Conservation (phyloP, 1,140 invertebrate genomes). For the Lethocerus indicus region DNA sequence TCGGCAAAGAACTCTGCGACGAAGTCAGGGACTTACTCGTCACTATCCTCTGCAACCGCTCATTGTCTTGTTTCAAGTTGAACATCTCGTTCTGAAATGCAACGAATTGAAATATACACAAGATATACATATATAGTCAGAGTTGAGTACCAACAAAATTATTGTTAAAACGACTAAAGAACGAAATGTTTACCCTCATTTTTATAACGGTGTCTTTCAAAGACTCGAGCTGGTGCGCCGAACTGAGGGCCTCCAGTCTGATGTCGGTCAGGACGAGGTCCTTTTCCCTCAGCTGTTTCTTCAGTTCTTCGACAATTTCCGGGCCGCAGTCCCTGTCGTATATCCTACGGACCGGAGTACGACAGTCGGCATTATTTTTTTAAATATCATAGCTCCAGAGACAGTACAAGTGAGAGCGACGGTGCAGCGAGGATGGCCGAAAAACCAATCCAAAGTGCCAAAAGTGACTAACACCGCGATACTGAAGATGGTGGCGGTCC, state of each 20-base stretch:
- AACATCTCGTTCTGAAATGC: conserved; percentile 79
- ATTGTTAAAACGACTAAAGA: no score
- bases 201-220: conserved; percentile 90
- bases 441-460: no score
- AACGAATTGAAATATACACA: neutral
- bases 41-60: conserved; percentile 75
- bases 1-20: conserved; percentile 53
- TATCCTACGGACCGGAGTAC: neutral
- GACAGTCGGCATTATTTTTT: no score
- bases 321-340: neutral
- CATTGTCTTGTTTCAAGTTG: conserved; percentile 91
- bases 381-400: no score
- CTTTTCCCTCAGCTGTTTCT: conserved; percentile 85
- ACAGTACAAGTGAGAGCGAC: no score
- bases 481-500: no score
- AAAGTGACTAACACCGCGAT: no score
- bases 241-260: conserved; percentile 83
- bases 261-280: conserved; percentile 94
- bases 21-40: conserved; percentile 64
- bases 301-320: conserved; percentile 62
- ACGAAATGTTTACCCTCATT: conserved; percentile 83
- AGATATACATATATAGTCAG: no score
- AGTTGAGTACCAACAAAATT: no score
- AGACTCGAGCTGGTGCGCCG: conserved; percentile 90
- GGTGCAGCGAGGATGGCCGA: no score